Evolutionary conservation across 2,888 invertebrate species (phyloP).

Genomic region (Crepidodera aurea): DNA sequence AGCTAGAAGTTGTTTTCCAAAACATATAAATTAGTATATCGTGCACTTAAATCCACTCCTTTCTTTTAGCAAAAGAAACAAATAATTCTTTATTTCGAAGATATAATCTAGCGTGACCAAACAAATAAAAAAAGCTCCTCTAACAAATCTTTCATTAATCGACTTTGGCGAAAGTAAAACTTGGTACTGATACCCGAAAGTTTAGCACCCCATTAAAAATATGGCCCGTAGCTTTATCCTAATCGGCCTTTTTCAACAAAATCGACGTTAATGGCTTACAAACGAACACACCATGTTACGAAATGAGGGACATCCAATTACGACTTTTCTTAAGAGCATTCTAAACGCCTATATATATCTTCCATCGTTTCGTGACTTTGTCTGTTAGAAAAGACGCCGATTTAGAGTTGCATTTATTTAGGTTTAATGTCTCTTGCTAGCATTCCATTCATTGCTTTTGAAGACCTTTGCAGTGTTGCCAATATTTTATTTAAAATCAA

Average conservation of each 20-base stretch:
- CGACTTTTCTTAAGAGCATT: not conserved
- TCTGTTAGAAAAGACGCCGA: not conserved
- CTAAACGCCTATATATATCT: slow-evolving; percentile 1
- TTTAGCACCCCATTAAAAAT: slow-evolving; percentile 9
- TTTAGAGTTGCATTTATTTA: no score
- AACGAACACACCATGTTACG: not conserved
- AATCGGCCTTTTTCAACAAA: slow-evolving; percentile 8
- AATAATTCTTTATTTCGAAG: no score
- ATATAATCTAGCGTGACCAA: not conserved
- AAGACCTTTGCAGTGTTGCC: not conserved
- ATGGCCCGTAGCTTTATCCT: slow-evolving; percentile 1
- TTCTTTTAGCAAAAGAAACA: no score
- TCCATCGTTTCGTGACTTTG: slow-evolving; percentile 3
- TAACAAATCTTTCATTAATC: slow-evolving; percentile 4
- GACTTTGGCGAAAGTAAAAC: slow-evolving; percentile 6
- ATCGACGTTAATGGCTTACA: not conserved
- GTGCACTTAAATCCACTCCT: no score
- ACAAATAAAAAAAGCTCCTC: slow-evolving; percentile 1
- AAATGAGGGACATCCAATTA: not conserved
- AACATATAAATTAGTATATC: no score
- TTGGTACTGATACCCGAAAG: not conserved
- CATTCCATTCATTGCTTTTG: no score
- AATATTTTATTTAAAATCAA: no score
- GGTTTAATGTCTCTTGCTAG: no score
- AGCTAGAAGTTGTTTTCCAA: no score